Percentiles rank a stretch among this genome's conserved stretches.
phyloP scores from a whole-genome alignment of 2,888 invertebrate species.

The Drosophila birchii region DNA sequence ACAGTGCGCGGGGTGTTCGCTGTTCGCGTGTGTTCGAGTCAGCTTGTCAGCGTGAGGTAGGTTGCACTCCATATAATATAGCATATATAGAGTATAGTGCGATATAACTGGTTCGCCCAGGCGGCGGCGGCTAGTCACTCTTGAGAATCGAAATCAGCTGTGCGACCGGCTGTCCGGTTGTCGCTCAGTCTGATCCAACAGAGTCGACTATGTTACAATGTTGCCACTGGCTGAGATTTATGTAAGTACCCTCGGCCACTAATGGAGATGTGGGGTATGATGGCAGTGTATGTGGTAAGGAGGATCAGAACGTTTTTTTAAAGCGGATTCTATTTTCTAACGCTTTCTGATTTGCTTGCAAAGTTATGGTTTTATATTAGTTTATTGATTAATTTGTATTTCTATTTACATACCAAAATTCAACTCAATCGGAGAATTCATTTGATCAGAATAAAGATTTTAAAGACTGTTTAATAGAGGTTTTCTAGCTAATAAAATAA shows the following conservation, averaged over 20 bases:
- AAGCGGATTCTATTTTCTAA: not conserved
- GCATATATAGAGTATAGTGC: conserved; percentile 18
- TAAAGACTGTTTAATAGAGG: no score
- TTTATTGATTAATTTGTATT: not conserved
- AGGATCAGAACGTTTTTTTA: no score
- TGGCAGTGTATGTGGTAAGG: not conserved
- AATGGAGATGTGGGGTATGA: not conserved
- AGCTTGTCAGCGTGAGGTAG: conserved; percentile 65
- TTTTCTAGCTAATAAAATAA: not conserved
- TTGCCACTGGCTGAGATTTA: conserved; percentile 62
- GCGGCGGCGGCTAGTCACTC: conserved; percentile 37
- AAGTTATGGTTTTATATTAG: no score
- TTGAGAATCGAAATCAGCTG: conserved; percentile 54
- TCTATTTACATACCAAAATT: not conserved
- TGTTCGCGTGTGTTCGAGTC: conserved; percentile 53
- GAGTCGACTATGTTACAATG: conserved; percentile 63
- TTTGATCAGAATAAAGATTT: not conserved
- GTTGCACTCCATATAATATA: conserved; percentile 52
- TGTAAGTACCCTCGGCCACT: conserved; percentile 3
- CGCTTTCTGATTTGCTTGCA: not conserved
- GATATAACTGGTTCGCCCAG: conserved; percentile 69
- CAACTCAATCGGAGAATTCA: not conserved
- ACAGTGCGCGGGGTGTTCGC: conserved; percentile 21
- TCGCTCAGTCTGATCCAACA: conserved; percentile 47
- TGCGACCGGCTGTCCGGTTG: conserved; percentile 39